Percentiles rank a stretch among this genome's conserved stretches.
These are phyloP conservation scores for Mesorhabditis belari DNA, from an alignment of 2,888 invertebrate genomes.

Conservation along the genomic window DNA sequence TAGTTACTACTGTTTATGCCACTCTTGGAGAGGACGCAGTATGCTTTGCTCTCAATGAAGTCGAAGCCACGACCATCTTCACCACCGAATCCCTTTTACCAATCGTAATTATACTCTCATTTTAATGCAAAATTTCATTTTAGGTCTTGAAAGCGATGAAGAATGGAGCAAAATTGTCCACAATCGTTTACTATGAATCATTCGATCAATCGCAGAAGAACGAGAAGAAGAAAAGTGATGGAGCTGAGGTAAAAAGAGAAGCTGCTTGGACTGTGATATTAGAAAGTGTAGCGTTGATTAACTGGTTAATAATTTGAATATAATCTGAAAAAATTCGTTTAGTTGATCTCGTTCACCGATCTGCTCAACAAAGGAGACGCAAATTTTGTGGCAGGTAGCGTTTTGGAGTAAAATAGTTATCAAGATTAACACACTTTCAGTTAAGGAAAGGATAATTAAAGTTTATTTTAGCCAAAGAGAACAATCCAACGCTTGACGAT, in stretches of 20 bases:
- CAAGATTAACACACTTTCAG: neutral
- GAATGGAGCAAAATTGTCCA: conserved; percentile 36
- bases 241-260: neutral
- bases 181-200: conserved; percentile 45
- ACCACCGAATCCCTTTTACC: conserved; percentile 76
- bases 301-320: neutral
- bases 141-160: conserved; percentile 38
- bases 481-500: conserved; percentile 61
- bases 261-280: neutral
- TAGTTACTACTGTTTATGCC: conserved; percentile 90
- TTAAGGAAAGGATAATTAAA: neutral
- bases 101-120: conserved; percentile 8
- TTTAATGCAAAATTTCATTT: neutral
- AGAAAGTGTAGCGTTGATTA: neutral
- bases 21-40: conserved; percentile 94
- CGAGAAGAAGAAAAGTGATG: conserved; percentile 3
- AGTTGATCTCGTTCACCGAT: conserved; percentile 37
- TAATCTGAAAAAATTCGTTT: neutral
- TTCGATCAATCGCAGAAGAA: conserved; percentile 21
- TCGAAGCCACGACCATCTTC: conserved; percentile 84
- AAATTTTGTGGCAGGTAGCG: conserved; percentile 1
- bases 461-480: conserved; percentile 1
- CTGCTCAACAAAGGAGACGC: conserved; percentile 31
- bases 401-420: neutral
- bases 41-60: conserved; percentile 90